Percentiles rank a stretch among this genome's conserved stretches.
Evolutionary conservation across 2,113 vertebrate species (phyloP).

Genomic region (Antechinus stuartii): DNA sequence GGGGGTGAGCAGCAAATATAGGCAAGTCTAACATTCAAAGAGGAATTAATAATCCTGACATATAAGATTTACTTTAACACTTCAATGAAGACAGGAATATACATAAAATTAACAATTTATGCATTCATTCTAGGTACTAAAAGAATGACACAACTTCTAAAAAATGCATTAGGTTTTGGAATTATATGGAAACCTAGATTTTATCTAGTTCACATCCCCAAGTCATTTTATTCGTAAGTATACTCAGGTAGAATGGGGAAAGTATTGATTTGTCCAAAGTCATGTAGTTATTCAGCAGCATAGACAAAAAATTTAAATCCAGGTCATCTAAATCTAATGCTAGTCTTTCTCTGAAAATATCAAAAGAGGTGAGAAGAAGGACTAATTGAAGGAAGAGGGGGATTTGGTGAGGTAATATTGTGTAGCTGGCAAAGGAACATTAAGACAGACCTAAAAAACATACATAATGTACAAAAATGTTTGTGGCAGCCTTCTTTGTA

Average conservation of each 20-base stretch:
- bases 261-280: neutral
- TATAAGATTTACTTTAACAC: neutral
- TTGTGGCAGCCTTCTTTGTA: no score
- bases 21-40: no score
- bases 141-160: neutral
- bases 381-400: neutral
- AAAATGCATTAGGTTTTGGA: neutral
- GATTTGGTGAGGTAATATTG: neutral
- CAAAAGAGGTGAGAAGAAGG: neutral
- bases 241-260: neutral
- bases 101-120: neutral
- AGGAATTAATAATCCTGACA: no score
- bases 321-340: neutral
- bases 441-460: neutral
- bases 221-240: neutral
- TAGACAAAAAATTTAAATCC: neutral
- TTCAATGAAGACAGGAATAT: neutral
- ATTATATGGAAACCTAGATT: neutral
- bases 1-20: no score
- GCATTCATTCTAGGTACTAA: neutral
- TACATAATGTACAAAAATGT: neutral
- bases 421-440: neutral
- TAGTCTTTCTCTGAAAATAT: neutral
- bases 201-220: neutral
- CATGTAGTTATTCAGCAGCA: neutral